phyloP scores from a whole-genome alignment of 1,140 invertebrate species.

The Acromyrmex echinatior region DNA sequence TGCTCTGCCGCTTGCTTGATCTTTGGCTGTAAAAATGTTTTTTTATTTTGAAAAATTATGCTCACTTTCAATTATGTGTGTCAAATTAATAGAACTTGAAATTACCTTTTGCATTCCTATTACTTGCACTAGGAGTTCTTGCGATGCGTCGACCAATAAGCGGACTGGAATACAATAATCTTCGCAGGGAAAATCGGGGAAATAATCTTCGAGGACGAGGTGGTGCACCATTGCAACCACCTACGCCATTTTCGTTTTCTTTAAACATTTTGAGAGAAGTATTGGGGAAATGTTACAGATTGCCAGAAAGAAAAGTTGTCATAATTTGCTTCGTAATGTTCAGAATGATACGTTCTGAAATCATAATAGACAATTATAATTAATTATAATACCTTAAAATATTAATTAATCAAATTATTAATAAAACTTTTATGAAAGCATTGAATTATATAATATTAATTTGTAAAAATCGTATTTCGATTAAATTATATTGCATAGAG shows the following conservation, averaged over 20 bases:
- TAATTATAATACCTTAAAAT: not conserved
- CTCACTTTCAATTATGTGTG: not conserved
- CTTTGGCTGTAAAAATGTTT: slow-evolving; percentile 79
- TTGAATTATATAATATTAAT: not conserved
- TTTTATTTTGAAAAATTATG: slow-evolving; percentile 21
- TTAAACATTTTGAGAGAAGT: slow-evolving; percentile 81
- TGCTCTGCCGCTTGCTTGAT: slow-evolving; percentile 73
- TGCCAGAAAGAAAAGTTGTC: slow-evolving; percentile 30
- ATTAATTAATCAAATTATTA: not conserved
- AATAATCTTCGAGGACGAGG: slow-evolving; percentile 81
- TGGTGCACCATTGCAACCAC: slow-evolving; percentile 79
- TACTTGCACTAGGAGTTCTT: slow-evolving; percentile 78
- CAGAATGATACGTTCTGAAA: slow-evolving; percentile 33
- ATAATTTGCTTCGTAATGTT: slow-evolving; percentile 43
- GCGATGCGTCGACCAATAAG: slow-evolving; percentile 85
- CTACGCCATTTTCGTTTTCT: slow-evolving; percentile 81
- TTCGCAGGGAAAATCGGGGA: slow-evolving; percentile 86
- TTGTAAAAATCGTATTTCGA: not conserved
- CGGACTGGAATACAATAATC: slow-evolving; percentile 87
- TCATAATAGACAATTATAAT: not conserved
- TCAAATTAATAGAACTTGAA: not conserved
- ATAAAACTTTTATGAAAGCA: not conserved
- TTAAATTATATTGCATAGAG: not conserved
- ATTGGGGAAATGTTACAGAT: slow-evolving; percentile 12
- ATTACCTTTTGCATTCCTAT: slow-evolving; percentile 79